A percentile compares a stretch with the other conserved stretches of the same genome.
Conservation (phyloP, 1,140 invertebrate species). For the Calosoma granatense region DNA sequence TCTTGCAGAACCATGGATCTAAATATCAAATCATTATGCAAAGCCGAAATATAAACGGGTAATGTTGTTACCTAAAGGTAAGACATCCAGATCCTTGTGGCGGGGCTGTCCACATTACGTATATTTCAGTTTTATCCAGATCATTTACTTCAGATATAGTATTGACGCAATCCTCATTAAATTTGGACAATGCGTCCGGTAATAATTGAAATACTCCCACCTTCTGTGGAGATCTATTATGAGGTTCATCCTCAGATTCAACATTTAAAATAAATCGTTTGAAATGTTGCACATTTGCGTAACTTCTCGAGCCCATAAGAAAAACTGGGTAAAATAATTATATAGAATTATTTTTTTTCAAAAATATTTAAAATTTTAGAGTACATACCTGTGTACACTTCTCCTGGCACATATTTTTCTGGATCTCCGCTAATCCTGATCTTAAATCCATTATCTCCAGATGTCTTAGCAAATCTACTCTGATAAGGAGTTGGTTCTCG, state of each 20-base stretch:
- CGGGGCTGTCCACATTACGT: conserved; percentile 85
- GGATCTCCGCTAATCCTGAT: conserved; percentile 64
- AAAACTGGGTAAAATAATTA: conserved; percentile 45
- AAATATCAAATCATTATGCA: conserved; percentile 18
- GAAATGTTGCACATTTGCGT: conserved; percentile 69
- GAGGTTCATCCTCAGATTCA: conserved; percentile 47
- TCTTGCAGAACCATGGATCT: conserved; percentile 85
- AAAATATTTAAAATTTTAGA: not conserved
- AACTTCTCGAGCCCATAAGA: conserved; percentile 60
- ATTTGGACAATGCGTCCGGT: conserved; percentile 63
- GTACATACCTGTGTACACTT: conserved; percentile 62
- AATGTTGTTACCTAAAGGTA: conserved; percentile 48
- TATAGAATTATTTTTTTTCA: not conserved
- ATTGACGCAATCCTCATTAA: conserved; percentile 79
- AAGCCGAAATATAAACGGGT: not conserved
- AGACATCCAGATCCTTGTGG: conserved; percentile 75
- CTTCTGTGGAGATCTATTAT: conserved; percentile 40
- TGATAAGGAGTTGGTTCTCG: conserved; percentile 28
- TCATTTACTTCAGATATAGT: conserved; percentile 70
- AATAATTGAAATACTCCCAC: conserved; percentile 74
- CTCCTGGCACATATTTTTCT: conserved; percentile 65
- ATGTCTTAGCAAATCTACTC: conserved; percentile 34
- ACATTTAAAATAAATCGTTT: conserved; percentile 72
- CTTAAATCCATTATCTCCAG: conserved; percentile 73
- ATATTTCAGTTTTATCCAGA: conserved; percentile 73